phyloP scores from a whole-genome alignment of 2,888 invertebrate genomes.

The Julus scanicus region DNA sequence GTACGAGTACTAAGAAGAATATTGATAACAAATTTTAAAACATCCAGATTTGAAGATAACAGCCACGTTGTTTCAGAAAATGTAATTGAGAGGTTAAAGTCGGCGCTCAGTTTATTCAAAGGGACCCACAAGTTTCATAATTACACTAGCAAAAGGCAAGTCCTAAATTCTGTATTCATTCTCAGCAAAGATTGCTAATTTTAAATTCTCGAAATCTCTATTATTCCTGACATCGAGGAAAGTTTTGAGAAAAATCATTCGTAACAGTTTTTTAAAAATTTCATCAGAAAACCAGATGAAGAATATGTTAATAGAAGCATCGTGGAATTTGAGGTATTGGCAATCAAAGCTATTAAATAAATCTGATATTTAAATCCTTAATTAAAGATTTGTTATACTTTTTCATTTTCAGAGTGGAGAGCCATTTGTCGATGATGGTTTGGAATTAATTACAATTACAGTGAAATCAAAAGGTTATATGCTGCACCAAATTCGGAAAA shows the following conservation, averaged over 20 bases:
- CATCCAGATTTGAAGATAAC: not conserved
- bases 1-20: no score
- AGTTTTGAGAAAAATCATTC: no score
- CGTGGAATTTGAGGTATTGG: not conserved
- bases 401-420: constrained; percentile 71
- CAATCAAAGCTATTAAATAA: no score
- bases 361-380: no score
- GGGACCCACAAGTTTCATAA: constrained; percentile 92
- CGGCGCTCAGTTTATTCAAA: constrained; percentile 77
- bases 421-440: constrained; percentile 81
- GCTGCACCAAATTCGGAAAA: constrained; percentile 98
- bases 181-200: no score
- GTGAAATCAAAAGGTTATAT: constrained; percentile 98
- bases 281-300: not conserved
- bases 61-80: constrained; percentile 65
- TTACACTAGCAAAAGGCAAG: constrained; percentile 93
- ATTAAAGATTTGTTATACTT: not conserved
- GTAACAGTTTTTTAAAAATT: no score
- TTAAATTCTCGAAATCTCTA: no score
- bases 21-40: not conserved
- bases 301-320: not conserved
- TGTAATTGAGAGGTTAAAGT: constrained; percentile 74
- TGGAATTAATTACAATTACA: constrained; percentile 87
- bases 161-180: constrained; percentile 59
- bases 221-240: no score